Evolutionary conservation across 2,888 invertebrate genomes (phyloP), one percentile per base, ranked within the genome.

Genomic region (Nymphalis c-album): DNA sequence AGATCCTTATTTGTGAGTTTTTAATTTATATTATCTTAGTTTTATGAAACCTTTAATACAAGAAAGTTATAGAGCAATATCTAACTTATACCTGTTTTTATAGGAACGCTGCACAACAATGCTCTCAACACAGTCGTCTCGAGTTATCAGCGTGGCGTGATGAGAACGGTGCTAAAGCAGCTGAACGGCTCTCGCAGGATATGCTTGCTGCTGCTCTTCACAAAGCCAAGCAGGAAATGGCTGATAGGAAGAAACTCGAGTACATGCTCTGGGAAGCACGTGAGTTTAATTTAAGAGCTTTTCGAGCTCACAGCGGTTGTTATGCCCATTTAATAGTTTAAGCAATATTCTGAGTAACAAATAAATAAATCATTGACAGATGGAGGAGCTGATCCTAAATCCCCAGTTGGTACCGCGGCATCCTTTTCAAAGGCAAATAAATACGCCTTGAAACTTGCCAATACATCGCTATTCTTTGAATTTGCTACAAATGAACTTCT

Each of bases 371-470:
- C 46, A 40, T 58, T 77, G 75, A 18, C 68, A 96, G 96, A 94
- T 81, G 95, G 96, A 71, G 96, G 96, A 75, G 96, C 96, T 0
- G 97, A 97, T 81, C 96, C 97, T 0, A 96, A 96, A 78, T 97
- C 97, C 0, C 95, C 97, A 0, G 94, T 95, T 17, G 97, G 98
- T 4, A 97, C 96, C 0, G 97, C 97, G 0, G 97, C 97, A 0
- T 97, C 97, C 0, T 97, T 98, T 87, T 97, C 97, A 67, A 97
- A 97, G 80, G 97, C 98, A 31, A 98, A 96, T 84, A 94, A 94
- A 81, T 96, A 96, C 78, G 97, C 98, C 0, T 85, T 98, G 10
- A 93, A 95, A 69, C 87, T 97, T 35, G 97, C 97, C 13, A 98
- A 98, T 78, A 95, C 96, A 0, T 98, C 98, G 0, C 93, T 97